Conservation (phyloP, 2,888 invertebrate genomes). For the Tenthredo mesomela region DNA sequence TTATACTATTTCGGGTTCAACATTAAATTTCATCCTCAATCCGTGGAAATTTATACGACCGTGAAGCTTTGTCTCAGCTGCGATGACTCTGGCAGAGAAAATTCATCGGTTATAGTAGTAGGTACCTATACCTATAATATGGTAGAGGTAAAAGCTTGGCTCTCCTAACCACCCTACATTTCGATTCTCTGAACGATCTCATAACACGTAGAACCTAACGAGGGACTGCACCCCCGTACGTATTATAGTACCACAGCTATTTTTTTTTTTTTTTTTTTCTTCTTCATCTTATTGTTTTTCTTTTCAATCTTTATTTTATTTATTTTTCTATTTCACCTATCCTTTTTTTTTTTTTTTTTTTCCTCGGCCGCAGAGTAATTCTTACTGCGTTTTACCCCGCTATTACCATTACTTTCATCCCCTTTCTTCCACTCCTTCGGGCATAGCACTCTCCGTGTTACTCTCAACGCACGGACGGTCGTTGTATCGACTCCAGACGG, state of each 20-base stretch:
- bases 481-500: constrained; percentile 51
- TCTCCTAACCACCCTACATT: neutral
- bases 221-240: neutral
- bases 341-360: constrained; percentile 40
- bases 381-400: constrained; percentile 50
- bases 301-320: constrained; percentile 32
- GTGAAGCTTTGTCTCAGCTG: constrained; percentile 41
- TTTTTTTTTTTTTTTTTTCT: neutral
- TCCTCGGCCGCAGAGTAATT: constrained; percentile 46
- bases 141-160: constrained; percentile 23
- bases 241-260: no score
- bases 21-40: constrained; percentile 48
- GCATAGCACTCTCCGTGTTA: constrained; percentile 47
- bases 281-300: no score
- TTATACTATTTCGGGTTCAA: neutral
- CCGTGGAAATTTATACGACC: constrained; percentile 1
- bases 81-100: constrained; percentile 65
- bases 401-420: constrained; percentile 51
- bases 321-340: constrained; percentile 21
- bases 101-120: constrained; percentile 64
- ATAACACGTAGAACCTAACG: constrained; percentile 37
- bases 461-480: constrained; percentile 46
- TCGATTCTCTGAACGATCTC: constrained; percentile 40
- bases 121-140: neutral
- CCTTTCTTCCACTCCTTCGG: constrained; percentile 46